phyloP scores from a whole-genome alignment of 2,797 vertebrate genomes.

The Catamblyrhynchus diadema region DNA sequence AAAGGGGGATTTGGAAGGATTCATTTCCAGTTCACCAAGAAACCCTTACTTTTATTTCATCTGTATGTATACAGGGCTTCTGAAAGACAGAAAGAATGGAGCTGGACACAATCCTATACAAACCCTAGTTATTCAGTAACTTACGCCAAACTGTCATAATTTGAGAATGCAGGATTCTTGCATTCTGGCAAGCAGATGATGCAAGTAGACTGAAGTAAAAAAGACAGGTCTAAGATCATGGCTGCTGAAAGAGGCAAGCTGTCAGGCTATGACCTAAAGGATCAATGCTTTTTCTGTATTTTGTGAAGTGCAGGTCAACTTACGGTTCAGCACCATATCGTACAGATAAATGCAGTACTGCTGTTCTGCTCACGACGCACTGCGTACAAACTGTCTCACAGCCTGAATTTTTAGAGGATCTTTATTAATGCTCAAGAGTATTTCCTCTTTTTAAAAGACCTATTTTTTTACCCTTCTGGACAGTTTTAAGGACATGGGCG shows the following conservation, averaged over 20 bases:
- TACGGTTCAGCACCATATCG: neutral
- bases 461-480: neutral
- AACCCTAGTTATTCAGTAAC: neutral
- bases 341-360: neutral
- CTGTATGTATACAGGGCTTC: neutral
- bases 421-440: neutral
- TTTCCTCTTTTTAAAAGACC: neutral
- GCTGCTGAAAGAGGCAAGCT: neutral
- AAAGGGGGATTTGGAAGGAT: neutral
- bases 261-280: neutral
- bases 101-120: neutral
- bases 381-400: neutral
- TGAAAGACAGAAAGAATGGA: neutral
- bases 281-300: neutral
- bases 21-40: neutral
- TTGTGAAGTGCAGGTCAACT: neutral
- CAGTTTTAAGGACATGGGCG: neutral
- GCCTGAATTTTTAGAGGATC: neutral
- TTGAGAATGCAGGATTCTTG: neutral
- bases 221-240: neutral
- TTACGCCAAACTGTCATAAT: neutral
- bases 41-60: neutral
- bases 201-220: neutral
- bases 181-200: neutral
- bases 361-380: accelerated